Evolutionary conservation across 2,113 vertebrate genomes (phyloP), one percentile per base, ranked within the genome.

Genomic region (Otolemur garnettii): DNA sequence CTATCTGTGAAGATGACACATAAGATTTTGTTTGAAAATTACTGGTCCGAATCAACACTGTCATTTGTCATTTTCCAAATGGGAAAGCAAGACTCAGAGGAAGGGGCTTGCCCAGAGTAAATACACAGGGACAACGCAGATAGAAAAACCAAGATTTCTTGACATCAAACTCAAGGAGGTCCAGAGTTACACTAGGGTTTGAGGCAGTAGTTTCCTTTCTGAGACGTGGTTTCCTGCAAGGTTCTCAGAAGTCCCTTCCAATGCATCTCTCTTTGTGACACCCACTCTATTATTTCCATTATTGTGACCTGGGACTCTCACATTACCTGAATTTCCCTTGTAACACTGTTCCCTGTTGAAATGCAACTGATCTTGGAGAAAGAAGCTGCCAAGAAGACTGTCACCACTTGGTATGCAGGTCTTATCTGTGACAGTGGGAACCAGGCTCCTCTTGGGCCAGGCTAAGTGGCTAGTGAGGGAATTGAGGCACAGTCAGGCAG

Each of bases 401-500:
- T 42, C 26, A 18, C 13, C 22, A 9, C 1, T 30, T n/a, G 8
- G 7, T 38, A 4, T 59, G 28, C 22, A 5, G 3, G 4, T 19
- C 28, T 33, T 68, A 33, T 19, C 28, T 14, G 60, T 26, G 35
- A 38, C 14, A 33, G 15, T 35, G 55, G 33, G 50, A 38, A 35
- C 21, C 7, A 21, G 30, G 21, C 10, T 12, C 21, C 33, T n/a
- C n/a, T 33, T 13, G 42, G 57, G 17, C 28, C 45, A 19, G 28
- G 42, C 38, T 7, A 24, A 66, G 9, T 57, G 71, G 81, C 2
- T n/a, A 21, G 11, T 69, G 35, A 19, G 21, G 28, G n/a, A 30
- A 53, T 14, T 6, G n/a, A 42, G 15, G 15, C 13, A 11, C 2
- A 8, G 10, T 0, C 7, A 30, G 69, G 28, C 15, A 38, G 30